Base-by-base conservation (phyloP, 1,140 invertebrate genomes). In the Eumeta japonica region DNA sequence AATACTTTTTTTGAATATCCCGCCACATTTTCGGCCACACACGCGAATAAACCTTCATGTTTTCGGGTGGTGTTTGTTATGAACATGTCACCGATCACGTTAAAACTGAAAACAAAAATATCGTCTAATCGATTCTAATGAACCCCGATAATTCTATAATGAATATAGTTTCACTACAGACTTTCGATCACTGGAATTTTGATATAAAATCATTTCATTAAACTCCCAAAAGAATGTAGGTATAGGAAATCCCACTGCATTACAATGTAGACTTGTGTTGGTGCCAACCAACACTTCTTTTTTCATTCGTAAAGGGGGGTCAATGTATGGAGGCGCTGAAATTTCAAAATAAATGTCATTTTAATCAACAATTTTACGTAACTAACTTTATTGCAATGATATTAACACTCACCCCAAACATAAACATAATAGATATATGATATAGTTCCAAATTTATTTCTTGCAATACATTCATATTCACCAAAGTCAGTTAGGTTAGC, bases 401-500 rank as follows among this genome's bases (percentile, higher is more conserved):
- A 29, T 2, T 18, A 16, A 19, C 20, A 43, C 52, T 62, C 55
- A 76, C 73, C 59, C 65, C 67, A 76, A 18, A 76, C 46, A 19
- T 58, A 58, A 9, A 76, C 35, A 1, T 52, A 48, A 43, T 61
- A 74, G 9, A 53, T 52, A 13, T 58, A 32, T 9, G 48, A 54
- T 0, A 47, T 37, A 9, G 55, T 63, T n/a, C 66, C 73, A 29
- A 61, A 58, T 4, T 49, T 39, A 32, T 74, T 76, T 12, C 39
- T 51, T 1, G 60, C 68, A 3, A 55, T 18, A 28, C 73, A 76
- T 7, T 50, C 48, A 32, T 73, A 76, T 12, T 63, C 51, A 1
- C 73, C 73, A 16, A 70, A 73, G 37, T 76, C 70, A 2, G 73
- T 71, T 15, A 73, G 35, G 45, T 74, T 76, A n/a, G 73, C 68